phyloP scores from a whole-genome alignment of 2,113 vertebrate genomes.

The Heterotis niloticus region DNA sequence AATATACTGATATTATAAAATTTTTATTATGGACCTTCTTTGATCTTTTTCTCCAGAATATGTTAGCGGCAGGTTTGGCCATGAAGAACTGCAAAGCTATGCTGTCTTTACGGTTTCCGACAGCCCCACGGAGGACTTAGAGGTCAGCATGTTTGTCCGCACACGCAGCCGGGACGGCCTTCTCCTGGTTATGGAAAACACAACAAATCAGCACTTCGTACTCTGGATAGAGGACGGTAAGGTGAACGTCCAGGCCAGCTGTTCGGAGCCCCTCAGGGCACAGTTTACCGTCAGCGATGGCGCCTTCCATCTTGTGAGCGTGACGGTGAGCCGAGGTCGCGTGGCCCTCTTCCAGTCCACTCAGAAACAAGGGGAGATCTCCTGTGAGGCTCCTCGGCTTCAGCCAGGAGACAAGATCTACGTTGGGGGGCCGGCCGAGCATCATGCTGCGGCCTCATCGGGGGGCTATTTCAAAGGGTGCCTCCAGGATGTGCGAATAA shows the following conservation, averaged over 20 bases:
- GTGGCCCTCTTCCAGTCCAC: conserved; percentile 67
- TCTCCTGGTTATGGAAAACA: conserved; percentile 73
- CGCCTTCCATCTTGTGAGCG: conserved; percentile 72
- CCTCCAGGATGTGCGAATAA: conserved; percentile 81
- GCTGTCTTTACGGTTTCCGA: conserved; percentile 68
- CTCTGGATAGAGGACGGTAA: conserved; percentile 72
- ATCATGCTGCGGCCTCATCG: conserved; percentile 54
- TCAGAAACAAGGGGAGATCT: conserved; percentile 62
- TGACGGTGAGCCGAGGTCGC: conserved; percentile 63
- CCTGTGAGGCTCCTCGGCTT: conserved; percentile 52
- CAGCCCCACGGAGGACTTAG: conserved; percentile 50
- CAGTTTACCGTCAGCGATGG: conserved; percentile 63
- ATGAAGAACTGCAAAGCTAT: conserved; percentile 63
- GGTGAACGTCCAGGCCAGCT: conserved; percentile 61
- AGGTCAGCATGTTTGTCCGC: conserved; percentile 80
- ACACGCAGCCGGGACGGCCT: conserved; percentile 67
- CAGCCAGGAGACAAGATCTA: conserved; percentile 63
- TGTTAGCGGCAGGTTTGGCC: conserved; percentile 79
- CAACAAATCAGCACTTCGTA: conserved; percentile 59
- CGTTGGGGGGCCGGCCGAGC: conserved; percentile 76
- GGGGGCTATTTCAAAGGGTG: conserved; percentile 86
- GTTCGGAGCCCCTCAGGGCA: conserved; percentile 60
- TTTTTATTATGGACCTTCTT: neutral
- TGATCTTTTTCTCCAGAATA: conserved; percentile 64
- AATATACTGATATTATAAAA: too few relatives aligned